Percentiles rank a stretch among this genome's conserved stretches.
Evolutionary conservation across 2,113 vertebrate genomes (phyloP).

Genomic region (Paradoxurus hermaphroditus): DNA sequence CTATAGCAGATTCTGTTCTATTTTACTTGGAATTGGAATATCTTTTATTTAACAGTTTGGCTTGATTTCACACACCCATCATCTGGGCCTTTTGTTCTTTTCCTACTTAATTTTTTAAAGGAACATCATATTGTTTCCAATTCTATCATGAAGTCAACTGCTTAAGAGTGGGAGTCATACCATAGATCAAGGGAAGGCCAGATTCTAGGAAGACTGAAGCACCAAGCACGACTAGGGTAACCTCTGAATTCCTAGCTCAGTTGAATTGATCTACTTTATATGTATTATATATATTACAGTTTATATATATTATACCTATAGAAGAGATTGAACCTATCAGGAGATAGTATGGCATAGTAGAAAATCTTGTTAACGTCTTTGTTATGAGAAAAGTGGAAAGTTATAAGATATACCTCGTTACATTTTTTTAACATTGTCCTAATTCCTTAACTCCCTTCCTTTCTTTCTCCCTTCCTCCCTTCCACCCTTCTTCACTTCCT

Average conservation of each 20-base stretch:
- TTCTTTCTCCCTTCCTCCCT: accelerated
- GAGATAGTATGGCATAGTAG: background rate
- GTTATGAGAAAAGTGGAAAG: background rate
- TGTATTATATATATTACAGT: background rate
- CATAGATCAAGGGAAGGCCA: background rate
- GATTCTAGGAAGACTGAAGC: background rate
- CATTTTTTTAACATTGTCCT: background rate
- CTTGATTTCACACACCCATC: slow-evolving; percentile 6
- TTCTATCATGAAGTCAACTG: background rate
- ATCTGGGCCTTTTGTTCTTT: background rate
- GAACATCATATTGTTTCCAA: background rate
- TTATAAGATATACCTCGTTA: background rate
- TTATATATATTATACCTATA: background rate
- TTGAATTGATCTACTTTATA: background rate
- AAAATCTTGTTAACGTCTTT: background rate
- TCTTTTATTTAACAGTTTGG: background rate
- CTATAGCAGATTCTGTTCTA: background rate
- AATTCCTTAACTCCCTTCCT: accelerated
- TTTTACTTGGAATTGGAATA: slow-evolving; percentile 28
- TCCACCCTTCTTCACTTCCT: background rate
- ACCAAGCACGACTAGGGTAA: too few relatives aligned
- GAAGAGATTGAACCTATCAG: background rate
- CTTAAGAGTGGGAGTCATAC: background rate
- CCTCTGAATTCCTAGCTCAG: background rate
- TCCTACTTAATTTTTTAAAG: background rate